Conservation (phyloP, 2,797 vertebrate species). For the Neostethus bicornis region DNA sequence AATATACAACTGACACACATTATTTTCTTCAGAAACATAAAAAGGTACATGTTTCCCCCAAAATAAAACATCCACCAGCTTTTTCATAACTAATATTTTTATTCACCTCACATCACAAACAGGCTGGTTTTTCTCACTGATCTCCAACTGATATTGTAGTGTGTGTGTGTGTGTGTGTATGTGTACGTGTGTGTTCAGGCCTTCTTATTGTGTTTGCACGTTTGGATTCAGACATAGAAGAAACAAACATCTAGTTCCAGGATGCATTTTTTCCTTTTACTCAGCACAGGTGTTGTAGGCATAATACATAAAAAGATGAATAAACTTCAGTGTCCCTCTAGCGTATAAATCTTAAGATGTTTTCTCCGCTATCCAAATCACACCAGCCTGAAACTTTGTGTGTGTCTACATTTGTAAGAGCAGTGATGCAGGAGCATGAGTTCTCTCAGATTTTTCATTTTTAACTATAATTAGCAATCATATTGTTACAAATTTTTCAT, state of each 20-base stretch:
- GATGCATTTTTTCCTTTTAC: not conserved
- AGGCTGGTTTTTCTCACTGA: not conserved
- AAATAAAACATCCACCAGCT: not conserved
- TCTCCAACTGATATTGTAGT: not conserved
- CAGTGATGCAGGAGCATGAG: not conserved
- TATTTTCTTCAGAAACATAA: constrained; percentile 2
- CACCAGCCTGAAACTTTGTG: not conserved
- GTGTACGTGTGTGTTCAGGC: not conserved
- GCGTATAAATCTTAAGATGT: not conserved
- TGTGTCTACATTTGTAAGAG: not conserved
- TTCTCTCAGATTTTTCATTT: not conserved
- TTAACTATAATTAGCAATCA: not conserved
- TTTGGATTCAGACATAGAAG: not conserved
- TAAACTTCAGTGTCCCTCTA: not conserved
- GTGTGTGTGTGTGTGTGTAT: not conserved
- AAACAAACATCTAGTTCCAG: constrained; percentile 5
- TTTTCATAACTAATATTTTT: not conserved
- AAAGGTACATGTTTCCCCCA: too few species aligned
- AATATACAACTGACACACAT: not conserved
- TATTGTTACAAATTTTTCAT: not conserved
- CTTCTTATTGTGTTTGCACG: not conserved
- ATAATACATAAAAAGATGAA: not conserved
- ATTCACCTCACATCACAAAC: not conserved
- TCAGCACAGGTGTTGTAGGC: not conserved
- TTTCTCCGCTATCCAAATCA: not conserved